These are phyloP conservation scores for Rhyacophila evoluta DNA, from an alignment of 2,888 invertebrate species.

Conservation along the genomic window DNA sequence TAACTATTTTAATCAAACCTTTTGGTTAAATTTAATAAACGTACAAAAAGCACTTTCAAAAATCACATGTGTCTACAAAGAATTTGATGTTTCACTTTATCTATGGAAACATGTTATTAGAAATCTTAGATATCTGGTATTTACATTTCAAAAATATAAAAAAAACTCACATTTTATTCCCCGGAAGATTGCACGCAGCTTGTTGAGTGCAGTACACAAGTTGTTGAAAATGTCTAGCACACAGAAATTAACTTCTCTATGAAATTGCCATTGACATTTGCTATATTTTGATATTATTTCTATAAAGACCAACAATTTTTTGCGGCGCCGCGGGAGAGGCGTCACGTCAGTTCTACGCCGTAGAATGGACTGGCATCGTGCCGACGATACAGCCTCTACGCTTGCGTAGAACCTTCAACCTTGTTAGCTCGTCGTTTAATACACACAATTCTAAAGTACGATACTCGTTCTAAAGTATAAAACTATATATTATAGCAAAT, in stretches of 20 bases:
- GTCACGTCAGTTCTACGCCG: not conserved
- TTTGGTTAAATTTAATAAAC: too few relatives aligned
- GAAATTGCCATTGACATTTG: not conserved
- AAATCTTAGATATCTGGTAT: not conserved
- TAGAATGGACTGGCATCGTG: slow-evolving; percentile 2
- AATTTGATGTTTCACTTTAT: not conserved
- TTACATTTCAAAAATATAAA: not conserved
- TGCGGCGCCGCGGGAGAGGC: not conserved
- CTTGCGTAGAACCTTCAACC: not conserved
- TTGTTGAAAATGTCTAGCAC: not conserved
- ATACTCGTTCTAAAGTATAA: not conserved
- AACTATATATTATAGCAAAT: not conserved
- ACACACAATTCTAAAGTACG: not conserved
- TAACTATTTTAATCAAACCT: too few relatives aligned
- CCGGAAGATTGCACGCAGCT: not conserved
- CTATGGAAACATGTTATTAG: not conserved
- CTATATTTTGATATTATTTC: not conserved
- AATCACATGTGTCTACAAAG: not conserved
- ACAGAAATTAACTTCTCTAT: not conserved
- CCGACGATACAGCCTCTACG: not conserved
- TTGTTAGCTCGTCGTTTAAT: not conserved
- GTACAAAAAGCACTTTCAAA: too few relatives aligned
- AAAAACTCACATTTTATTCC: not conserved
- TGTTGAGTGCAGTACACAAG: not conserved
- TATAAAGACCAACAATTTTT: not conserved